A percentile compares a stretch with the other conserved stretches of the same genome.
Evolutionary conservation across 2,888 invertebrate species (phyloP).

Genomic region (Thyatira batis): DNA sequence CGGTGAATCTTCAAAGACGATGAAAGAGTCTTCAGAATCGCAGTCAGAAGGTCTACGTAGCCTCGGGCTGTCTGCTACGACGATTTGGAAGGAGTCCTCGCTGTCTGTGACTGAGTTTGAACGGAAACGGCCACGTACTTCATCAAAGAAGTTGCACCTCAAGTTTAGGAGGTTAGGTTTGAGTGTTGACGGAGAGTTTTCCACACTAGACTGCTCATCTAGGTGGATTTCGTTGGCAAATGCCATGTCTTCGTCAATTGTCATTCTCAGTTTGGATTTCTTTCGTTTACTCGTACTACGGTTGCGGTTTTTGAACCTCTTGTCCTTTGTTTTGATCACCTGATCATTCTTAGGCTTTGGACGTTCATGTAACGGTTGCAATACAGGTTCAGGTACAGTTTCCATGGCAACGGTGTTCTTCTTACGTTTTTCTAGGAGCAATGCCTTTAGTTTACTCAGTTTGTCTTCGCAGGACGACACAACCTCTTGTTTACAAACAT

Average conservation of each 20-base stretch:
- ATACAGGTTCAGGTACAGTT: constrained; percentile 14
- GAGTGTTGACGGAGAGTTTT: constrained; percentile 40
- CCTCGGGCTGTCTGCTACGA: constrained; percentile 59
- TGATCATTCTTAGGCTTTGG: constrained; percentile 30
- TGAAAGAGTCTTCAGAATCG: constrained; percentile 83
- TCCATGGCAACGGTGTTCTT: constrained; percentile 22
- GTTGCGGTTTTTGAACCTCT: constrained; percentile 49
- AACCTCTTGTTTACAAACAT: constrained; percentile 33
- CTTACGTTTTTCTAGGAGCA: constrained; percentile 47
- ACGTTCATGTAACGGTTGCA: constrained; percentile 12
- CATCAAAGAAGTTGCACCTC: constrained; percentile 55
- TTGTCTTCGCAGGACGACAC: constrained; percentile 68
- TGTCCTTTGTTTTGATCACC: constrained; percentile 39
- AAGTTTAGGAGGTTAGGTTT: neutral
- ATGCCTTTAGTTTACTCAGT: constrained; percentile 56
- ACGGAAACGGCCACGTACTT: constrained; percentile 63
- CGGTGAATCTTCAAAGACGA: constrained; percentile 73
- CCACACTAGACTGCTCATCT: constrained; percentile 43
- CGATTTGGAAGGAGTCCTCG: constrained; percentile 76
- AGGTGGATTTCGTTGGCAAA: constrained; percentile 54
- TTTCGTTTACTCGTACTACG: constrained; percentile 40
- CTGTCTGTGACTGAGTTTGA: constrained; percentile 55
- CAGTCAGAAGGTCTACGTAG: constrained; percentile 67
- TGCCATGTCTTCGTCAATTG: constrained; percentile 49
- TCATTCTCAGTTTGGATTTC: constrained; percentile 39